phyloP scores from a whole-genome alignment of 1,140 invertebrate species.

The Apis dorsata region DNA sequence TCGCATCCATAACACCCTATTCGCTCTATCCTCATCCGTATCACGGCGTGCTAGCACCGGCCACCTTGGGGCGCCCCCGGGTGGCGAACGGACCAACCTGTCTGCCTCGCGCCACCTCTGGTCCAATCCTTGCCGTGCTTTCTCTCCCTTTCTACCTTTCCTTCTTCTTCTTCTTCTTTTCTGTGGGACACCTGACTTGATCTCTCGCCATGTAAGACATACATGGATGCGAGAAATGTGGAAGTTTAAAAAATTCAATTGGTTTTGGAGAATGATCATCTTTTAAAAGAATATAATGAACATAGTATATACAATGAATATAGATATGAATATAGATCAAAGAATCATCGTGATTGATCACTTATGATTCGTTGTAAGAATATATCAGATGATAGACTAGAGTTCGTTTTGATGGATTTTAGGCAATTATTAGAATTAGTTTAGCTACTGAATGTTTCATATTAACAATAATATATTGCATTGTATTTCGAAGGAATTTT shows the following conservation, averaged over 20 bases:
- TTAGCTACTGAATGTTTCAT: neutral
- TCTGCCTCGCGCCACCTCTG: slow-evolving; percentile 61
- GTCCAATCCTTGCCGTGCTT: slow-evolving; percentile 49
- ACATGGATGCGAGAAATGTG: neutral
- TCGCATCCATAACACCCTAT: slow-evolving; percentile 26
- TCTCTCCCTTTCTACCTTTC: slow-evolving; percentile 30
- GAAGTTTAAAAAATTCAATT: neutral
- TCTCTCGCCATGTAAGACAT: slow-evolving; percentile 33
- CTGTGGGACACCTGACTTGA: slow-evolving; percentile 20
- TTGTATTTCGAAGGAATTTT: neutral
- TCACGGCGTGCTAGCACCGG: slow-evolving; percentile 72
- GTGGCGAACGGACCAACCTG: slow-evolving; percentile 77
- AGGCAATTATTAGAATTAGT: too few species aligned
- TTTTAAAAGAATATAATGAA: too few species aligned
- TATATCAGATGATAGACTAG: neutral
- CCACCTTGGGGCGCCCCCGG: slow-evolving; percentile 78
- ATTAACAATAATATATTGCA: neutral
- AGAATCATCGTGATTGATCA: neutral
- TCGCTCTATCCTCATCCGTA: slow-evolving; percentile 52
- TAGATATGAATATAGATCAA: too few species aligned
- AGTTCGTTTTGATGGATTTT: neutral
- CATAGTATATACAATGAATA: too few species aligned
- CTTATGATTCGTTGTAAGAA: neutral
- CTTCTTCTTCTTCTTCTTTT: slow-evolving; percentile 20
- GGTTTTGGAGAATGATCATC: too few species aligned